Percentiles rank a stretch among this genome's conserved stretches.
Conservation (phyloP, 2,113 vertebrate species). For the Hippocampus barbouri region DNA sequence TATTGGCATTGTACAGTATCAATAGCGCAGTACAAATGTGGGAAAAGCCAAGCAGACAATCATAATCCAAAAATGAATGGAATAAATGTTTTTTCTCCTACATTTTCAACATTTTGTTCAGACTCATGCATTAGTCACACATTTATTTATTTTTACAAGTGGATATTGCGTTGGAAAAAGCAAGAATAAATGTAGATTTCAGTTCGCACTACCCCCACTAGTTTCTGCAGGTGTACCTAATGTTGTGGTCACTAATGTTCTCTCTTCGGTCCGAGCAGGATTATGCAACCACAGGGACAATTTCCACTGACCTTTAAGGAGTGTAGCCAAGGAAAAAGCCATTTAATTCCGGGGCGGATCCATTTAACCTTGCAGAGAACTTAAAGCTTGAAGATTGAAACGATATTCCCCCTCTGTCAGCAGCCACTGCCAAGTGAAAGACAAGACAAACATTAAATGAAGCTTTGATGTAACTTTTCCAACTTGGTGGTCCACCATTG, state of each 20-base stretch:
- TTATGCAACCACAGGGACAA: constrained; percentile 2
- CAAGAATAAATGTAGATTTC: not conserved
- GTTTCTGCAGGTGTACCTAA: not conserved
- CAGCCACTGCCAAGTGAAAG: constrained; percentile 2
- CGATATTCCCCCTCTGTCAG: not conserved
- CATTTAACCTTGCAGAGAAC: constrained; percentile 6
- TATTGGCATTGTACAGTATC: too few relatives aligned
- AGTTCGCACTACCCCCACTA: not conserved
- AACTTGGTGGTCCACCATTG: not conserved
- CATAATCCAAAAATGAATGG: too few relatives aligned
- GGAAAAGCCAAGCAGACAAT: too few relatives aligned
- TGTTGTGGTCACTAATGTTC: not conserved
- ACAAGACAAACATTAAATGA: constrained; percentile 1
- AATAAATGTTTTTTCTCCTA: too few relatives aligned
- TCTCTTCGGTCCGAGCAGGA: not conserved
- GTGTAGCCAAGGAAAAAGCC: constrained; percentile 6
- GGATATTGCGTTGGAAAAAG: not conserved
- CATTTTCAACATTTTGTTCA: too few relatives aligned
- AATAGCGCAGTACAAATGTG: too few relatives aligned
- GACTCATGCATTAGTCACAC: not conserved
- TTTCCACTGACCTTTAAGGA: constrained; percentile 7
- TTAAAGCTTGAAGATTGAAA: constrained; percentile 2
- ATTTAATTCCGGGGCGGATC: constrained; percentile 1
- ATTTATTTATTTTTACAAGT: not conserved
- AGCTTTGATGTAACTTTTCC: not conserved